Conservation (phyloP, 1,140 invertebrate genomes). For the Colletes latitarsis region DNA sequence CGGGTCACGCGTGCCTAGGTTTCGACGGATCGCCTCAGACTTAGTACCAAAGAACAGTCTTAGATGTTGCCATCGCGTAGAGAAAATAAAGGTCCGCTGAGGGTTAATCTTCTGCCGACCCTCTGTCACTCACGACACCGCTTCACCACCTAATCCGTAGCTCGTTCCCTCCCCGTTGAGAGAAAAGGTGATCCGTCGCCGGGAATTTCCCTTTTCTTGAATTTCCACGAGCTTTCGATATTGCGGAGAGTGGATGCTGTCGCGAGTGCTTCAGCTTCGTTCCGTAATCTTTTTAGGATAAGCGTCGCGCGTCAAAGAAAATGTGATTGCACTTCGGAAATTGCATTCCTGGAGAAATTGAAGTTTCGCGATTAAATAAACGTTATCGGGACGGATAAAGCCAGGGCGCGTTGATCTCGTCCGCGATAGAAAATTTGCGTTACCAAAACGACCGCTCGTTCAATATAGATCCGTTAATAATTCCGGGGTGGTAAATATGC, state of each 20-base stretch:
- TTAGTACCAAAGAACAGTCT: conserved; percentile 56
- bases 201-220: conserved; percentile 20
- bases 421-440: too few species aligned
- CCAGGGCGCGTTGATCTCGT: too few species aligned
- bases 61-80: conserved; percentile 50
- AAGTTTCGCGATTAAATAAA: background rate
- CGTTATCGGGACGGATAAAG: background rate
- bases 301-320: conserved; percentile 29
- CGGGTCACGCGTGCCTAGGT: conserved; percentile 62
- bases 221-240: conserved; percentile 20
- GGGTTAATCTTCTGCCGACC: conserved; percentile 62
- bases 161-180: conserved; percentile 15
- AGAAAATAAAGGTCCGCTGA: conserved; percentile 50
- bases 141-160: conserved; percentile 52
- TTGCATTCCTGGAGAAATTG: conserved; percentile 8
- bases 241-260: background rate
- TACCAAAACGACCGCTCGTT: background rate
- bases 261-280: too few species aligned
- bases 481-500: background rate
- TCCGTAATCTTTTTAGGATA: conserved; percentile 32
- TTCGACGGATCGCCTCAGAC: conserved; percentile 66
- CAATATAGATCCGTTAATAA: background rate
- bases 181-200: background rate
- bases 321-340: conserved; percentile 6
- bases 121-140: conserved; percentile 56